Conservation (phyloP, 1,140 invertebrate species). For the Battus philenor region DNA sequence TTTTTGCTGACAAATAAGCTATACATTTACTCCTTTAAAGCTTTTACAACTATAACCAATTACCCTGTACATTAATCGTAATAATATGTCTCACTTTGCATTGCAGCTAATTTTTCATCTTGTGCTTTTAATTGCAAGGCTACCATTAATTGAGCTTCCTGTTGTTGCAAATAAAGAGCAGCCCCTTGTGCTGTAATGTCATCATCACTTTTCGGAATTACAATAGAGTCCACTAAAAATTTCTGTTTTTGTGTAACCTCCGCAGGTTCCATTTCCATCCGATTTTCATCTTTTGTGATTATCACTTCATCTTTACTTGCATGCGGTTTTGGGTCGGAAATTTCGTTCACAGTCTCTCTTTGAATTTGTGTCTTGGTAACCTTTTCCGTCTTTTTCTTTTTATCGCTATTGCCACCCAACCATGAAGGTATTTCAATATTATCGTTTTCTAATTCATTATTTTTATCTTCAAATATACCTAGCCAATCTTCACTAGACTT, state of each 20-base stretch:
- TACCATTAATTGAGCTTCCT: slow-evolving; percentile 70
- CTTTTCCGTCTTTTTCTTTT: slow-evolving; percentile 37
- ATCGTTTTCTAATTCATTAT: slow-evolving; percentile 37
- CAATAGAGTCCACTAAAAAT: slow-evolving; percentile 13
- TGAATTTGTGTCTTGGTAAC: slow-evolving; percentile 22
- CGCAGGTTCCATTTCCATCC: slow-evolving; percentile 1
- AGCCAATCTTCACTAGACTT: slow-evolving; percentile 64
- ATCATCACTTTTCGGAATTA: slow-evolving; percentile 30
- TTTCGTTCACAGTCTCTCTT: slow-evolving; percentile 22
- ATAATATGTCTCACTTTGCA: slow-evolving; percentile 50
- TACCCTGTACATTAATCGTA: neutral
- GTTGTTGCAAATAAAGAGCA: slow-evolving; percentile 65
- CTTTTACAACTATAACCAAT: too few species aligned
- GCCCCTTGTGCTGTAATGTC: slow-evolving; percentile 62
- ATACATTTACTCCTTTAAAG: too few species aligned
- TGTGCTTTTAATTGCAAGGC: slow-evolving; percentile 71
- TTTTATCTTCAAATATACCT: slow-evolving; percentile 57
- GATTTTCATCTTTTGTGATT: slow-evolving; percentile 10
- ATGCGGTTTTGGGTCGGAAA: neutral
- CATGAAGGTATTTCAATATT: slow-evolving; percentile 51
- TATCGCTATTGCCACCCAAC: slow-evolving; percentile 48
- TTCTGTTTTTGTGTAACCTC: slow-evolving; percentile 11
- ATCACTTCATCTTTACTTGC: slow-evolving; percentile 16
- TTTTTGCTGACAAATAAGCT: too few species aligned
- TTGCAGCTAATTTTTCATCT: slow-evolving; percentile 67